Evolutionary conservation across 2,888 invertebrate species (phyloP).

Genomic region (Ectemnius cavifrons): DNA sequence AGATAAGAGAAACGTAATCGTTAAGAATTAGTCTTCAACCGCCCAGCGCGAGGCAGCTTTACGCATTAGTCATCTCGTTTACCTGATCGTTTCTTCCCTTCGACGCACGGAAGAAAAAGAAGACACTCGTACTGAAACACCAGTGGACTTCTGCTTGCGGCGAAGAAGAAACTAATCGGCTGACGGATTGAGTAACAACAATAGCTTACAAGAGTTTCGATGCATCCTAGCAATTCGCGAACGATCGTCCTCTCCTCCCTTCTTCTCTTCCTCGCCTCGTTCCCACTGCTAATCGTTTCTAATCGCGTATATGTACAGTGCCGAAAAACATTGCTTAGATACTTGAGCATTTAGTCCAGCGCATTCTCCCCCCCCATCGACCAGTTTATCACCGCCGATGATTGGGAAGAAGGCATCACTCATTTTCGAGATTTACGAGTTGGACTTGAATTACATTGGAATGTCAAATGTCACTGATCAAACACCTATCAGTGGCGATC

Average conservation of each 20-base stretch:
- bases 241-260: conserved; percentile 32
- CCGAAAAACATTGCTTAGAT: conserved; percentile 65
- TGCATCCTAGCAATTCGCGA: conserved; percentile 22
- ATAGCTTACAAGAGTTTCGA: conserved; percentile 30
- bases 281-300: conserved; percentile 58
- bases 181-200: conserved; percentile 15
- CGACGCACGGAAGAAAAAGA: neutral
- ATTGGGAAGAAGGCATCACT: neutral
- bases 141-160: neutral
- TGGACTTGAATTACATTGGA: too few relatives aligned
- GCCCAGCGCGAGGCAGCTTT: conserved; percentile 32
- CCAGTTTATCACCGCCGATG: neutral
- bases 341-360: conserved; percentile 67
- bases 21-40: conserved; percentile 65
- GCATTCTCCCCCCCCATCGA: conserved; percentile 13
- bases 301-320: conserved; percentile 69
- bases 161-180: conserved; percentile 43
- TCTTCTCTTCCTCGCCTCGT: conserved; percentile 31
- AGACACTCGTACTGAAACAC: too few relatives aligned
- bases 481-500: too few relatives aligned
- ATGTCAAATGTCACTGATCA: too few relatives aligned
- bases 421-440: too few relatives aligned
- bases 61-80: conserved; percentile 33
- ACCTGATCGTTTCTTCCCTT: conserved; percentile 52
- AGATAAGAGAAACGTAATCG: conserved; percentile 49